Evolutionary conservation across 2,888 invertebrate genomes (phyloP).

Genomic region (Xestia c-nigrum): DNA sequence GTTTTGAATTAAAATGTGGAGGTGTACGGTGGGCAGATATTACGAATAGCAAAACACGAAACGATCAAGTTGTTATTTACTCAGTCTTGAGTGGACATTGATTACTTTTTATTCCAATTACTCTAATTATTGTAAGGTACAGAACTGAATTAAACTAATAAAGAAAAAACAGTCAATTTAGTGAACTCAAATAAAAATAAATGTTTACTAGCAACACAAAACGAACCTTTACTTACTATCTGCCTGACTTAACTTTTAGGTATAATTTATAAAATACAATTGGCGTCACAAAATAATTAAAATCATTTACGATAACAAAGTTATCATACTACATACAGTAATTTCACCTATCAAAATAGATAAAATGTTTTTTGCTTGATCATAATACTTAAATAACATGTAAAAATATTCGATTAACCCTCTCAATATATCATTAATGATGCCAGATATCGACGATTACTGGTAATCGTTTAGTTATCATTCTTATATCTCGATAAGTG

Average conservation of each 20-base stretch:
- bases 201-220: not conserved
- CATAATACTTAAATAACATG: slow-evolving; percentile 61
- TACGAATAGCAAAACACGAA: not conserved
- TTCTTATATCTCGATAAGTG: slow-evolving; percentile 64
- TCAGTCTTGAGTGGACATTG: not conserved
- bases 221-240: not conserved
- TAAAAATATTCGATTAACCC: slow-evolving; percentile 69
- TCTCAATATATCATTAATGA: slow-evolving; percentile 68
- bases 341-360: slow-evolving; percentile 56
- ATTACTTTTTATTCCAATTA: not conserved
- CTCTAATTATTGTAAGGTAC: not conserved
- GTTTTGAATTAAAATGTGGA: slow-evolving; percentile 32
- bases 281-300: slow-evolving; percentile 55
- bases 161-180: not conserved
- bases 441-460: slow-evolving; percentile 67
- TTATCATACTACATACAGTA: slow-evolving; percentile 47
- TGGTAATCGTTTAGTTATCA: slow-evolving; percentile 71
- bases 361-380: slow-evolving; percentile 46
- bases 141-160: no score
- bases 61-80: not conserved
- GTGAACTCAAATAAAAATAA: not conserved
- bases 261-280: slow-evolving; percentile 47
- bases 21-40: not conserved
- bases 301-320: slow-evolving; percentile 48
- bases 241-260: slow-evolving; percentile 21